phyloP scores from a whole-genome alignment of 2,888 invertebrate species.

The Andrena hattorfiana region DNA sequence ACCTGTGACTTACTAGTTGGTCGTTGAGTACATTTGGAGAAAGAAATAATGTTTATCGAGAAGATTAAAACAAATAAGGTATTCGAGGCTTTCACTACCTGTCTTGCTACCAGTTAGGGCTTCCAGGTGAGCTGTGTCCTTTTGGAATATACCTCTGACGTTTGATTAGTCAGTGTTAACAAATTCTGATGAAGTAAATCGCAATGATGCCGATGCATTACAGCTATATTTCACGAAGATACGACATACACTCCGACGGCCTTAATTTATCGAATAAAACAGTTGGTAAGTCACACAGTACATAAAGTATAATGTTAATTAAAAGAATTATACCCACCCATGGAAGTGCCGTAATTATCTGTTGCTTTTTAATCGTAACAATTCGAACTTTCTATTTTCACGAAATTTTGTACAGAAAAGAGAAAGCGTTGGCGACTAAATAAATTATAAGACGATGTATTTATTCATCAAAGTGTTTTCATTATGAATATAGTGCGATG shows the following conservation, averaged over 20 bases:
- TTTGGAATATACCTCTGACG: no score
- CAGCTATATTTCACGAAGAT: no score
- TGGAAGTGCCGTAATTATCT: constrained; percentile 23
- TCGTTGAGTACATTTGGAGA: neutral
- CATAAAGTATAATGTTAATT: constrained; percentile 13
- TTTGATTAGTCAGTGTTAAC: no score
- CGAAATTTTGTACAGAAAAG: constrained; percentile 69
- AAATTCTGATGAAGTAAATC: no score
- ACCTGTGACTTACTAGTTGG: neutral
- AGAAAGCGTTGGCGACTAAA: constrained; percentile 51
- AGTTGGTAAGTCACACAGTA: constrained; percentile 15
- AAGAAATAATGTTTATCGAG: neutral
- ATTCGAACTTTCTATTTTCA: constrained; percentile 62
- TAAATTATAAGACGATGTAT: constrained; percentile 55
- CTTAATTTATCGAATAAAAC: neutral
- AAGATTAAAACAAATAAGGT: no score
- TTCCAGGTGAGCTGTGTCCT: no score
- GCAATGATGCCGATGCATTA: no score
- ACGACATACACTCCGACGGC: no score
- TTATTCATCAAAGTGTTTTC: constrained; percentile 48
- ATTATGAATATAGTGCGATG: neutral
- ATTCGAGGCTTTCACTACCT: no score
- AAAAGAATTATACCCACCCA: neutral
- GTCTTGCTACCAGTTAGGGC: no score
- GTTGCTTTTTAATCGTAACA: constrained; percentile 34